phyloP scores from a whole-genome alignment of 2,113 vertebrate genomes.

The Agelaius phoeniceus region DNA sequence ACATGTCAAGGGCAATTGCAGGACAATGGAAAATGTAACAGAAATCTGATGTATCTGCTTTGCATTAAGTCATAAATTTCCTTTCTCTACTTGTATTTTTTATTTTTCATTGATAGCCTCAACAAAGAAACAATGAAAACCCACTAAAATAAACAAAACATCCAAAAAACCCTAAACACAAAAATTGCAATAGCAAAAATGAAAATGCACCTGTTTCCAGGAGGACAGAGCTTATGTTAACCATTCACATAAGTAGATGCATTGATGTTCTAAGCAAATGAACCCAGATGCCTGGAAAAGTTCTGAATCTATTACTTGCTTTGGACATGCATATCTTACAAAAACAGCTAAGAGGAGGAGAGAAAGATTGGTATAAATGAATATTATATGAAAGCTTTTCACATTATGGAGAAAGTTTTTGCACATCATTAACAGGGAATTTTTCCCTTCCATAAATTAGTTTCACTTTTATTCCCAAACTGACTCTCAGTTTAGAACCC shows the following conservation, averaged over 20 bases:
- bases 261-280: neutral
- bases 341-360: neutral
- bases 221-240: neutral
- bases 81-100: neutral
- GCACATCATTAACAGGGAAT: neutral
- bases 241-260: neutral
- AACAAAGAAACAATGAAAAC: neutral
- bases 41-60: neutral
- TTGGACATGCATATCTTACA: neutral
- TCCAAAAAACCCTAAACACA: neutral
- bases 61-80: neutral
- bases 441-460: neutral
- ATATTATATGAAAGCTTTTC: neutral
- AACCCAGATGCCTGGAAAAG: neutral
- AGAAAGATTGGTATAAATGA: neutral
- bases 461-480: neutral
- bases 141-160: neutral
- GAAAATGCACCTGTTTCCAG: neutral
- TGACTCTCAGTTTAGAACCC: neutral
- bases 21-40: neutral
- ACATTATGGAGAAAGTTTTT: neutral
- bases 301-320: neutral
- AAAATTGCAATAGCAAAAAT: neutral
- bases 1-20: neutral
- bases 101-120: neutral